These are phyloP conservation scores for Magallana nippona DNA, from an alignment of 2,888 invertebrate genomes.

Conservation along the genomic window DNA sequence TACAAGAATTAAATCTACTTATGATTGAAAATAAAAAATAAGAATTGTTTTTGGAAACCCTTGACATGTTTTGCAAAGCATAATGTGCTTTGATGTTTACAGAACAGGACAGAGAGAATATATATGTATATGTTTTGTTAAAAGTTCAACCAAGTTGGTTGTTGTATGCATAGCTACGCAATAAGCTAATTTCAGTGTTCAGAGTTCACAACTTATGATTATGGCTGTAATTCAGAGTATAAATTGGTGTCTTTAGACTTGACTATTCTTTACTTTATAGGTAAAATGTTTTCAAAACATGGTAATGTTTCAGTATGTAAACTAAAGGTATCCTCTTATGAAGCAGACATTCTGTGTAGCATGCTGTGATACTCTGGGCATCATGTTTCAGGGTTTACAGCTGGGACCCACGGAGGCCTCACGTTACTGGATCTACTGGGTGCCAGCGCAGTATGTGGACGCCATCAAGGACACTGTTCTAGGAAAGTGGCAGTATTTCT, in stretches of 20 bases:
- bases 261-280: no score
- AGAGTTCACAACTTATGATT: background rate
- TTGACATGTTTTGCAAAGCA: no score
- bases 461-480: slow-evolving; percentile 94
- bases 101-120: no score
- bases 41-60: background rate
- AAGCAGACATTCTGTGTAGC: background rate
- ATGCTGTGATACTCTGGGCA: background rate
- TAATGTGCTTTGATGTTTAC: no score
- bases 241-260: no score
- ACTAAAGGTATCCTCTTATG: no score
- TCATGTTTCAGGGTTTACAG: slow-evolving; percentile 87
- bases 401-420: slow-evolving; percentile 95
- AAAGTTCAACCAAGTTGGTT: no score
- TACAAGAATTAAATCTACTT: background rate
- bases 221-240: background rate
- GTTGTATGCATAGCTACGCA: no score
- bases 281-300: no score
- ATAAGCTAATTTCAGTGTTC: no score
- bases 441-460: slow-evolving; percentile 91
- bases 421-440: slow-evolving; percentile 96
- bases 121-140: no score
- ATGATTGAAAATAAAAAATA: background rate
- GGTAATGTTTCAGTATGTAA: no score
- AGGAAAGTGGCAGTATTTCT: slow-evolving; percentile 87